Evolutionary conservation across 2,113 vertebrate genomes (phyloP).

Genomic region (Grallaria varia): DNA sequence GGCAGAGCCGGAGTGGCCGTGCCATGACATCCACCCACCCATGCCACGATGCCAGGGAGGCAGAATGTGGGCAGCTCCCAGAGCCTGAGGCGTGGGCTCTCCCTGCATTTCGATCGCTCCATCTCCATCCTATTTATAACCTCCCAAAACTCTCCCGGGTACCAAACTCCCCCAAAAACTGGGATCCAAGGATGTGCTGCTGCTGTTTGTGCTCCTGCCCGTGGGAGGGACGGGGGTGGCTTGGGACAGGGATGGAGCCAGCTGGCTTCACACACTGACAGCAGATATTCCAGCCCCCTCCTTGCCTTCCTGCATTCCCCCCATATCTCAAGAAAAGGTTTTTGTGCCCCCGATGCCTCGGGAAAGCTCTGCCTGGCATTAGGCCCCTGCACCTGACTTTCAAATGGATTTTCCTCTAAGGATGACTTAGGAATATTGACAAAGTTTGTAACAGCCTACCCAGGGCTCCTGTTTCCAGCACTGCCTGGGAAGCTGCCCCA

Average conservation of each 20-base stretch:
- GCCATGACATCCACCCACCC: not conserved
- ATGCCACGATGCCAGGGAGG: not conserved
- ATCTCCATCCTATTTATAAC: conserved; percentile 1
- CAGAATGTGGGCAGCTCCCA: not conserved
- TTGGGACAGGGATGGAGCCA: not conserved
- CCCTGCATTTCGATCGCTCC: not conserved
- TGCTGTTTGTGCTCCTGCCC: not conserved
- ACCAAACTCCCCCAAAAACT: not conserved
- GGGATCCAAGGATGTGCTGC: not conserved
- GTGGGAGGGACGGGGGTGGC: conserved; percentile 19
- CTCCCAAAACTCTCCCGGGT: not conserved
- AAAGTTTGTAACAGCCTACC: not conserved
- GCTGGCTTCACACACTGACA: not conserved
- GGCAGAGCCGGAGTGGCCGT: not conserved
- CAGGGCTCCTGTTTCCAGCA: not conserved
- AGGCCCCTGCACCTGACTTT: no score
- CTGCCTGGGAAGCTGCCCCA: fast-evolving
- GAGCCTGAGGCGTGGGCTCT: not conserved
- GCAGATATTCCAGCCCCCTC: not conserved
- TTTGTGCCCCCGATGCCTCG: fast-evolving
- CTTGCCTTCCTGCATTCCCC: not conserved
- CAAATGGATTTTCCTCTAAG: not conserved
- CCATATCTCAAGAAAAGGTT: not conserved
- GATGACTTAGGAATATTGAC: not conserved
- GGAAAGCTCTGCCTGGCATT: not conserved